Conservation (phyloP, 2,797 vertebrate species). For the Spinibarbus caldwelli region DNA sequence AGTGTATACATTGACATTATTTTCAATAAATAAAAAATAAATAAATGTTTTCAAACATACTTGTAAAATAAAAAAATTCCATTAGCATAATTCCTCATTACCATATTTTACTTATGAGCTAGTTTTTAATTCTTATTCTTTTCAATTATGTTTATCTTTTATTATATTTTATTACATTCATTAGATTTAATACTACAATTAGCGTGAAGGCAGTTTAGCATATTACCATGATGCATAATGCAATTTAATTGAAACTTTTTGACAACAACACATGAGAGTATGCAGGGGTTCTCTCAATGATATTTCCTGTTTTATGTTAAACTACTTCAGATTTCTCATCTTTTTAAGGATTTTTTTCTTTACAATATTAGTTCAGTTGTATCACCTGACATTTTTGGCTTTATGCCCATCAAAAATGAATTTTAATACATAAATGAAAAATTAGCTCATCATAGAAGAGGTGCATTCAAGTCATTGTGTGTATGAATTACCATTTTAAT, state of each 20-base stretch:
- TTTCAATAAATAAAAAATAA: too few species aligned
- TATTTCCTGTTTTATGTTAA: neutral
- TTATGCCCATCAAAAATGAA: neutral
- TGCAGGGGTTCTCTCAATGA: too few species aligned
- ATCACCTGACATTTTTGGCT: neutral
- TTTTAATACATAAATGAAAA: neutral
- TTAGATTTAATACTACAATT: neutral
- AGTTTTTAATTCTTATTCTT: neutral
- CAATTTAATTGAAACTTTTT: too few species aligned
- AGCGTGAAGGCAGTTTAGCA: neutral
- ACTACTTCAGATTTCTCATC: neutral
- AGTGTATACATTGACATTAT: neutral
- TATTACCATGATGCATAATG: neutral
- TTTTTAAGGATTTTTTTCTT: neutral
- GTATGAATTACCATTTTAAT: neutral
- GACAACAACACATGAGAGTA: neutral
- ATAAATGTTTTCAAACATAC: too few species aligned
- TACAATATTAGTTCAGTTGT: neutral
- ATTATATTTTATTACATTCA: neutral
- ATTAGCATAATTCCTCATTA: too few species aligned
- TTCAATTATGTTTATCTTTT: neutral
- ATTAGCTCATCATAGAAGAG: neutral
- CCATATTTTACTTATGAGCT: neutral
- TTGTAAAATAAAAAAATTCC: too few species aligned
- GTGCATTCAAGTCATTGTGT: neutral